Conservation (phyloP, 2,113 vertebrate species). For the Laterallus jamaicensis region DNA sequence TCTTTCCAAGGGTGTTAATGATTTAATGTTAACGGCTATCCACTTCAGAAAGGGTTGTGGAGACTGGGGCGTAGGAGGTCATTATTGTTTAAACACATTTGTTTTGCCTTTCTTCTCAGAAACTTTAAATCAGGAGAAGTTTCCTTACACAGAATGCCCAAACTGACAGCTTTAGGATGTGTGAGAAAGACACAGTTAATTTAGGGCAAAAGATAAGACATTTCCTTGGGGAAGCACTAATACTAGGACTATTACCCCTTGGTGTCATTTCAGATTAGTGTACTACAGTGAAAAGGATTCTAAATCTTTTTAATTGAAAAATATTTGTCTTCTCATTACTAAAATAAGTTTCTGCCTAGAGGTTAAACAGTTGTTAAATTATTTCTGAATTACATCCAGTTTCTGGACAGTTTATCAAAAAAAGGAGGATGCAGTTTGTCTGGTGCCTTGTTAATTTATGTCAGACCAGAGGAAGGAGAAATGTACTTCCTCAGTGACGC, state of each 20-base stretch:
- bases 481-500: neutral
- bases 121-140: conserved; percentile 33
- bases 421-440: neutral
- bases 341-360: conserved; percentile 22
- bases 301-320: conserved; percentile 53
- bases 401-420: conserved; percentile 1
- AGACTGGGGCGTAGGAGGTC: neutral
- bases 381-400: conserved; percentile 21
- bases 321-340: conserved; percentile 18
- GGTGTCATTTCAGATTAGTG: conserved; percentile 44
- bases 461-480: neutral
- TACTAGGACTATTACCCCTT: neutral
- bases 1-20: neutral
- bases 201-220: conserved; percentile 38
- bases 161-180: conserved; percentile 40
- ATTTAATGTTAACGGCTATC: neutral
- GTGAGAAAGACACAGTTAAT: conserved; percentile 47
- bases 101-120: conserved; percentile 24
- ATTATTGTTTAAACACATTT: conserved; percentile 8
- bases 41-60: neutral
- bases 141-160: neutral
- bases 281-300: neutral
- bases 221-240: conserved; percentile 48
- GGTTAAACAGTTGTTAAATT: neutral
- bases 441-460: neutral